Conservation (phyloP, 37 sponge, comb jelly and placozoan species). For the Beroe forskalii region DNA sequence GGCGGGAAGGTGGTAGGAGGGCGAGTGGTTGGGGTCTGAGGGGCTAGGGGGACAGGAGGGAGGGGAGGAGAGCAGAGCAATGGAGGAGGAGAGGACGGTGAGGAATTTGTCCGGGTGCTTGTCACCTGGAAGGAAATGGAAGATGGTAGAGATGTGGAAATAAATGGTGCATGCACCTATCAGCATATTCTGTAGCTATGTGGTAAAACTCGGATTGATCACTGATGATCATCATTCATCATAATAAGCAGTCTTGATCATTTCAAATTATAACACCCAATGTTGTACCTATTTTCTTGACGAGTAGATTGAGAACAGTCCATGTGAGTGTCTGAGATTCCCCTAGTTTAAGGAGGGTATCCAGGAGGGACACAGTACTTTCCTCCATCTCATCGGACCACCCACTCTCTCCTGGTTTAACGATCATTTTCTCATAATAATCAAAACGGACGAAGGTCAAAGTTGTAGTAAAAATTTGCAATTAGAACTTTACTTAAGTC, state of each 20-base stretch:
- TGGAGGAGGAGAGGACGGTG: not conserved
- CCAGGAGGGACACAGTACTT: conserved; percentile 11
- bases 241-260: no score
- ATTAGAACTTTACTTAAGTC: no score
- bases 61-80: not conserved
- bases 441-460: no score
- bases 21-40: not conserved
- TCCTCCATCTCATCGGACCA: conserved; percentile 23
- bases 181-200: no score
- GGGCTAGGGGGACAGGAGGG: not conserved
- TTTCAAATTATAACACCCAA: no score
- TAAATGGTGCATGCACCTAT: no score
- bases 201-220: no score
- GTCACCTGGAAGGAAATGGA: not conserved
- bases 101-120: conserved; percentile 30
- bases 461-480: no score
- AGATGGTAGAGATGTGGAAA: not conserved
- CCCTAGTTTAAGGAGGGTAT: conserved; percentile 24
- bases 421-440: no score
- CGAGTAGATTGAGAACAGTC: conserved; percentile 15
- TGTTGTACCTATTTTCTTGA: conserved; percentile 45
- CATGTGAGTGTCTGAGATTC: conserved; percentile 9
- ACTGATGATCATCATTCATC: not conserved
- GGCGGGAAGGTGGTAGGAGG: not conserved
- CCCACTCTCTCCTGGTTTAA: conserved; percentile 46